Conservation (phyloP, 2,113 vertebrate species). For the Polyodon spathula region DNA sequence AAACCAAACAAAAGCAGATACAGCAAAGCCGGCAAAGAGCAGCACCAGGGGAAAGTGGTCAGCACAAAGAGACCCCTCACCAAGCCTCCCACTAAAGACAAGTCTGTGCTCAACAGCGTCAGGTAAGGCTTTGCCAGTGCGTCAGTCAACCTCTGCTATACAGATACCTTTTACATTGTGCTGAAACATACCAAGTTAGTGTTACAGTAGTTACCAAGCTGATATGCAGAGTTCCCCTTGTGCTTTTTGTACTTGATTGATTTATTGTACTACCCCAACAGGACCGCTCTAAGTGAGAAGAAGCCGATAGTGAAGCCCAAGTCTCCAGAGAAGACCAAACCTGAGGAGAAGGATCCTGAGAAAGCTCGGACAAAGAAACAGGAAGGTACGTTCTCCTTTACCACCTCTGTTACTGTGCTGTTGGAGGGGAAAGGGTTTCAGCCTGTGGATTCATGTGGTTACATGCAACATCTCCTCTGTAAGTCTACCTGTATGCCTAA, state of each 20-base stretch:
- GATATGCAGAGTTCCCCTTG: neutral
- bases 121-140: conserved; percentile 49
- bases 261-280: conserved; percentile 28
- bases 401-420: neutral
- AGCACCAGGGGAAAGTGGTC: conserved; percentile 89
- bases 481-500: too few relatives aligned
- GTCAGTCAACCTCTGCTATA: neutral
- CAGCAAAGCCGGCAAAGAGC: conserved; percentile 86
- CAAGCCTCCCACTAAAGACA: conserved; percentile 87
- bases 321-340: conserved; percentile 86
- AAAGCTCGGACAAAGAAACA: conserved; percentile 91
- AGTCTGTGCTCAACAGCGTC: conserved; percentile 82
- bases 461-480: neutral
- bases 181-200: neutral
- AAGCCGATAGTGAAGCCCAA: conserved; percentile 87
- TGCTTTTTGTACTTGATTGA: neutral
- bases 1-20: conserved; percentile 94
- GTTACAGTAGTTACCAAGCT: neutral
- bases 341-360: conserved; percentile 91
- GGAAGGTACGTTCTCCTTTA: conserved; percentile 60
- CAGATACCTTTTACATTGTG: conserved; percentile 33
- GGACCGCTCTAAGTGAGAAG: conserved; percentile 92
- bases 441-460: neutral
- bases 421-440: neutral
- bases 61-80: conserved; percentile 87